Conservation (phyloP, 1,140 invertebrate species). For the Pachypsylla venusta region DNA sequence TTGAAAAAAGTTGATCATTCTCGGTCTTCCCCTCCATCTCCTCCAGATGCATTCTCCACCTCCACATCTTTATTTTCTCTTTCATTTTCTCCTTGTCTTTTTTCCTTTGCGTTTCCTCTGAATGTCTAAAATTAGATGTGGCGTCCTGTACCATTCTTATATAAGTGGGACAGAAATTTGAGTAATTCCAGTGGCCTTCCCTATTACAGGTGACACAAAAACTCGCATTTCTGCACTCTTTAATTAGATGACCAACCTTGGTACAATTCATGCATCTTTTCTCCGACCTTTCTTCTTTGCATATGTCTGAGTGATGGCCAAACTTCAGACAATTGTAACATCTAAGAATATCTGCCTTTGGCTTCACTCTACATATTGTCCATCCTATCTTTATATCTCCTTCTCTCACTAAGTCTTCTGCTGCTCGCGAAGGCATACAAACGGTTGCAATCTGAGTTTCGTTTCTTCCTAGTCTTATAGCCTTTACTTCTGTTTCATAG, state of each 20-base stretch:
- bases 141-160: neutral
- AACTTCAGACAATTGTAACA: slow-evolving; percentile 3
- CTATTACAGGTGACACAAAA: neutral
- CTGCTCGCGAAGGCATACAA: neutral
- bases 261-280: neutral
- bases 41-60: neutral
- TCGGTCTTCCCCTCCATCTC: neutral
- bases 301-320: neutral
- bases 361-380: neutral
- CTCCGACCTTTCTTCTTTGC: neutral
- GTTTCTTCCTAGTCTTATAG: neutral
- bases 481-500: neutral
- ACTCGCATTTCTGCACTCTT: neutral
- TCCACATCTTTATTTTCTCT: neutral
- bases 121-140: neutral
- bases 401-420: neutral
- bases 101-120: neutral
- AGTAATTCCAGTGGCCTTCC: neutral
- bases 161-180: neutral
- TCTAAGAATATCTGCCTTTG: neutral
- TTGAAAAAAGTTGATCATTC: neutral
- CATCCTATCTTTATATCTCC: neutral
- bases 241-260: neutral
- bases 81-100: neutral
- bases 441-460: neutral